phyloP scores from a whole-genome alignment of 1,140 invertebrate species.

The Bicyclus anynana region DNA sequence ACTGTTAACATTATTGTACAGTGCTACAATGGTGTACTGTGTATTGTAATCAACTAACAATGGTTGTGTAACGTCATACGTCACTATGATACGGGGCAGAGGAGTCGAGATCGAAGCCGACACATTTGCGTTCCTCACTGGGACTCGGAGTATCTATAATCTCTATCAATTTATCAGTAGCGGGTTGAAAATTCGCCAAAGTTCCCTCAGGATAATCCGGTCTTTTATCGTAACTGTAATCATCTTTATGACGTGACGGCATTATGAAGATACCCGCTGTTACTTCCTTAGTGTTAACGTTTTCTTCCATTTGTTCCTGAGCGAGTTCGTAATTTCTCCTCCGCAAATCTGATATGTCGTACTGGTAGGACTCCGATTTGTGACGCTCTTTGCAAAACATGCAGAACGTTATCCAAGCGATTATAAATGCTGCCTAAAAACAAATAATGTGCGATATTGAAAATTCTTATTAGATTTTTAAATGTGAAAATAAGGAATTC shows the following conservation, averaged over 20 bases:
- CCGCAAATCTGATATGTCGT: constrained; percentile 54
- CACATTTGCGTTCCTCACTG: constrained; percentile 42
- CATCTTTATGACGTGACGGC: constrained; percentile 50
- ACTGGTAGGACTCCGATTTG: constrained; percentile 56
- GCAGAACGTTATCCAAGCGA: constrained; percentile 60
- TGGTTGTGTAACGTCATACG: constrained; percentile 41
- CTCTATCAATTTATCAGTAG: constrained; percentile 57
- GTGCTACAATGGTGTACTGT: constrained; percentile 11
- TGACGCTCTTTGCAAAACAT: constrained; percentile 65
- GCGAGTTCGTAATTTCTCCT: constrained; percentile 43
- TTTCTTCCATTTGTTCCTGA: constrained; percentile 35
- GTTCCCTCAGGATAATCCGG: constrained; percentile 66
- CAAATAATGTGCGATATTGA: constrained; percentile 22
- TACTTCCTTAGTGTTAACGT: constrained; percentile 32
- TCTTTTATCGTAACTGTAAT: constrained; percentile 45
- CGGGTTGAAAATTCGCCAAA: constrained; percentile 32
- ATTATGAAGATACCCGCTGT: constrained; percentile 55
- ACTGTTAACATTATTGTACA: constrained; percentile 1
- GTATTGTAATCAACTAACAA: constrained; percentile 19
- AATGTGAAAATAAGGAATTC: background rate
- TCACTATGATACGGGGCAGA: constrained; percentile 42
- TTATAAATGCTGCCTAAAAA: constrained; percentile 50
- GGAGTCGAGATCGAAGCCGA: constrained; percentile 38
- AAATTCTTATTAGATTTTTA: too few relatives aligned
- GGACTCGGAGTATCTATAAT: constrained; percentile 43